Evolutionary conservation across 2,797 vertebrate species (phyloP), one percentile per base, ranked within the genome.

Genomic region (Rallus crepitans): DNA sequence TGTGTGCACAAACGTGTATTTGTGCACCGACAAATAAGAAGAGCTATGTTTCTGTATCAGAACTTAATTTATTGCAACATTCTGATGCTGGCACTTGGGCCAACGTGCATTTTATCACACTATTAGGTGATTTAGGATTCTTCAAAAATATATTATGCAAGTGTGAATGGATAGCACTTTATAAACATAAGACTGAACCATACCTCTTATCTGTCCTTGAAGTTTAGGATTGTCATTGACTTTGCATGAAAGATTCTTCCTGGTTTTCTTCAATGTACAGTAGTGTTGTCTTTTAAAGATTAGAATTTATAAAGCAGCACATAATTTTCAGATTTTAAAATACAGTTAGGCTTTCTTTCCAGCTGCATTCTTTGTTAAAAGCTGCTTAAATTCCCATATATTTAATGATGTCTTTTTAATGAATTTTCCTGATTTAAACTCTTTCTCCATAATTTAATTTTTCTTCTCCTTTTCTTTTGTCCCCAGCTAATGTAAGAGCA

Each of bases 291-390:
- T 90, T 96, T 91, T 70, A 91, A 76, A 93, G 79, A 94, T 90
- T 89, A 85, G 75, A 37, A 82, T 94, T 97, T 97, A 82, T 92
- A 94, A 94, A 93, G 77, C 82, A 79, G 84, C 91, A 87, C 52
- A 75, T 92, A 97, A 95, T 92, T 92, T 90, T 94, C 93, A 95
- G 72, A 80, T 82, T 95, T 89, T 91, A 93, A 96, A 96, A 96
- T 96, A 94, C 47, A 77, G 75, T 75, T 90, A 80, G 88, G 78
- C 64, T 95, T 96, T 87, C 81, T 95, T 93, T 95, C 57, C 68
- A 78, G 64, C 75, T 94, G 90, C 90, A 93, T 95, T 96, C 90
- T 97, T 95, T 95, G 88, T 95, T 96, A 97, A 96, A 96, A 96
- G 90, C 95, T 90, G 75, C 94, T 97, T 96, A 95, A 96, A 95